Conservation (phyloP, 2,797 vertebrate genomes). For the Myotis myotis region DNA sequence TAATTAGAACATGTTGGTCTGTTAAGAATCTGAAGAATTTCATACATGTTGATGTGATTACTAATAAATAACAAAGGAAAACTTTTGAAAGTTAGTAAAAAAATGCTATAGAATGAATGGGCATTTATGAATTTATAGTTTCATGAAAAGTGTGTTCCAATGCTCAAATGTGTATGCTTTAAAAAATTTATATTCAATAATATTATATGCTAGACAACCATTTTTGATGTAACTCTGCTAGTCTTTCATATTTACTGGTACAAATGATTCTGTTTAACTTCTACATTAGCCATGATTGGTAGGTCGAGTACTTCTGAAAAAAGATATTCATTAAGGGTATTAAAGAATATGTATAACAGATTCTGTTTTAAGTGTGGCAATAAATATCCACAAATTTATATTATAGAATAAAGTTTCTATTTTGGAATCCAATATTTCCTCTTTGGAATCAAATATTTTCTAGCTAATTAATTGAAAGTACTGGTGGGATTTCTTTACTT, state of each 20-base stretch:
- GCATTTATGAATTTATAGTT: neutral
- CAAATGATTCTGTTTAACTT: neutral
- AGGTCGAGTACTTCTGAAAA: neutral
- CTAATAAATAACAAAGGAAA: neutral
- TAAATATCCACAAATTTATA: neutral
- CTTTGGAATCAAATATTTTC: neutral
- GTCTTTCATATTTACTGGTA: neutral
- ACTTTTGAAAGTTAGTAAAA: neutral
- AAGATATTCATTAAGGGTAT: neutral
- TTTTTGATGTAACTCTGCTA: neutral
- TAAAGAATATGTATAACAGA: neutral
- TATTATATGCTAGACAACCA: neutral
- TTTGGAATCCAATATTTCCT: constrained; percentile 14
- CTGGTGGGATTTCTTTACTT: neutral
- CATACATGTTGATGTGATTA: neutral
- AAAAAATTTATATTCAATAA: neutral
- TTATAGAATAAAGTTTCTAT: neutral
- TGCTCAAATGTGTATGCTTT: neutral
- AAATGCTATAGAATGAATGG: neutral
- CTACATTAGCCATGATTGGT: neutral
- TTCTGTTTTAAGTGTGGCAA: neutral
- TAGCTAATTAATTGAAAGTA: neutral
- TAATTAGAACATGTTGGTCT: neutral
- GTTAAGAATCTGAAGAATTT: neutral
- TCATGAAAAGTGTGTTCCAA: neutral